Conservation (phyloP, 2,888 invertebrate genomes). For the Microplitis deprimator region DNA sequence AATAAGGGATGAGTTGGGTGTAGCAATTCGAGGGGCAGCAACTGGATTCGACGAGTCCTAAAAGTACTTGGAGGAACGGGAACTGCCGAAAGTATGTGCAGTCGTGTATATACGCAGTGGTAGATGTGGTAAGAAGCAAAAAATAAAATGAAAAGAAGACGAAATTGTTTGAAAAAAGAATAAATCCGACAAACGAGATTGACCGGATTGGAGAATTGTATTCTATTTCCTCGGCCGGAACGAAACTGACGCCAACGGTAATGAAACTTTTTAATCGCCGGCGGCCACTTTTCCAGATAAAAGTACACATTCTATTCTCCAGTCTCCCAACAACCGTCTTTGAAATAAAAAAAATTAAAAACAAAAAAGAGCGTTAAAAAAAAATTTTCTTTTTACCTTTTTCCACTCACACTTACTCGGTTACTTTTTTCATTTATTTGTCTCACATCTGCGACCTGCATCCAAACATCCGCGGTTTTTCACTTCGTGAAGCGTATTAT, state of each 20-base stretch:
- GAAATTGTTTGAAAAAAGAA: slow-evolving; percentile 10
- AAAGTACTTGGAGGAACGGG: slow-evolving; percentile 21
- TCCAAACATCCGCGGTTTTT: slow-evolving; percentile 35
- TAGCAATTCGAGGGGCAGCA: slow-evolving; percentile 32
- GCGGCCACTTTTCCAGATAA: slow-evolving; percentile 53
- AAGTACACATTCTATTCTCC: slow-evolving; percentile 38
- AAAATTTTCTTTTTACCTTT: not conserved
- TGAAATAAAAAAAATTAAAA: not conserved
- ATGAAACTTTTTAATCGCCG: slow-evolving; percentile 62
- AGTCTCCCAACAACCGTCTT: slow-evolving; percentile 9
- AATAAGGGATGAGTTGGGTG: not conserved
- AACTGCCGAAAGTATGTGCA: not conserved
- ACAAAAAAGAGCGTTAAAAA: slow-evolving; percentile 18
- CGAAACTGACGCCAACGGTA: slow-evolving; percentile 57
- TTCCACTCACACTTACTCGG: slow-evolving; percentile 12
- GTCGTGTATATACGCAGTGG: slow-evolving; percentile 24
- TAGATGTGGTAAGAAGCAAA: slow-evolving; percentile 28
- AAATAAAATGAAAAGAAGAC: slow-evolving; percentile 41
- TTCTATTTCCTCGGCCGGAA: slow-evolving; percentile 55
- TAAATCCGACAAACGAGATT: slow-evolving; percentile 54
- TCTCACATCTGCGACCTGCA: slow-evolving; percentile 26
- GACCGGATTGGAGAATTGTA: slow-evolving; percentile 56
- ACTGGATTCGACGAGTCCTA: slow-evolving; percentile 34
- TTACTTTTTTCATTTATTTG: slow-evolving; percentile 26
- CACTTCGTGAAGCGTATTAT: slow-evolving; percentile 27